These are phyloP conservation scores for Pseudachorutes palmiensis DNA, from an alignment of 1,140 invertebrate genomes.

Conservation along the genomic window DNA sequence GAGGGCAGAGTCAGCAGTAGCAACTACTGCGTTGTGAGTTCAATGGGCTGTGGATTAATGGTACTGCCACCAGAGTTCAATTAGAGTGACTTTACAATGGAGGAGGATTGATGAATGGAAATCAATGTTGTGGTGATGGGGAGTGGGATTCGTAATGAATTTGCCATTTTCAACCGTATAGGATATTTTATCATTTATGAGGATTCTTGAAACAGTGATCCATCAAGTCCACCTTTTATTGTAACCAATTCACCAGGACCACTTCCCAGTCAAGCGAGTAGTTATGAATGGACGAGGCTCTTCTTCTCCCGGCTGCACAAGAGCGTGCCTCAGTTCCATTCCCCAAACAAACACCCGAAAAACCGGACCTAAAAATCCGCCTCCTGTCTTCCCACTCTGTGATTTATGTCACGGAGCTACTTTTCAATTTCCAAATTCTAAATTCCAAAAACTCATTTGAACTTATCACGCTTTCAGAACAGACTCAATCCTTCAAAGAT, in stretches of 20 bases:
- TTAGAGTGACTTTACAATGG: slow-evolving; percentile 7
- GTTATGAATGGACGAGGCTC: neutral
- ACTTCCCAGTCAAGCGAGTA: neutral
- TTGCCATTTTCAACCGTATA: slow-evolving; percentile 5
- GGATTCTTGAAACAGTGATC: neutral
- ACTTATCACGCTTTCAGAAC: neutral
- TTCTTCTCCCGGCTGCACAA: neutral
- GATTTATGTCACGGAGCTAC: neutral
- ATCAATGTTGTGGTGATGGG: neutral
- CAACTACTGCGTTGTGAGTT: neutral
- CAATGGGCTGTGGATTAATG: neutral
- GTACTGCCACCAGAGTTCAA: slow-evolving; percentile 4
- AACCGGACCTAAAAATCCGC: slow-evolving; percentile 1
- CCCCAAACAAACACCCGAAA: neutral
- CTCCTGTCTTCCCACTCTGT: neutral
- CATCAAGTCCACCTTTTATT: neutral
- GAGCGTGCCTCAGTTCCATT: slow-evolving; percentile 1
- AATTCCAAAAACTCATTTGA: neutral
- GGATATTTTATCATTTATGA: neutral
- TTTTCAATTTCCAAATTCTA: neutral
- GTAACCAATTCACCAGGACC: neutral
- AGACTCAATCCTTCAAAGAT: neutral
- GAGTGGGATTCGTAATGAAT: neutral
- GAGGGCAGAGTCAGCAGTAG: neutral
- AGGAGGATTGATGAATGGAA: neutral